A percentile compares a stretch with the other conserved stretches of the same genome.
These are phyloP conservation scores for Phocides pigmalion DNA, from an alignment of 1,140 invertebrate genomes.

Conservation along the genomic window DNA sequence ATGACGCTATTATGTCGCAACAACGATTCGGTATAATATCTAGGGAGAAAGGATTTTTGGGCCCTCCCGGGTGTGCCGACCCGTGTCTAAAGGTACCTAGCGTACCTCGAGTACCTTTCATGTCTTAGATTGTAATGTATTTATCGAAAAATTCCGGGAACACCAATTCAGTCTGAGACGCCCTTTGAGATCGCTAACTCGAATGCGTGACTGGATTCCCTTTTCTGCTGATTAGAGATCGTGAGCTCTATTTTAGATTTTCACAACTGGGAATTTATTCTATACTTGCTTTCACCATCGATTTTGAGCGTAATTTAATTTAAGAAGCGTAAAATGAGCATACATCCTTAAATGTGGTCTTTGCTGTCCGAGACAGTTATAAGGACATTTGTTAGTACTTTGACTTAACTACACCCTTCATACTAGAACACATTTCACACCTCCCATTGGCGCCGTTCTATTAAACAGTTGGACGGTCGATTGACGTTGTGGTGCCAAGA, in stretches of 20 bases:
- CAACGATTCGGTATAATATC: constrained; percentile 11
- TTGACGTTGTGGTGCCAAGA: no score
- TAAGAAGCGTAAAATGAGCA: not conserved
- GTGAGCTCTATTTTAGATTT: constrained; percentile 1
- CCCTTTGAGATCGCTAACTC: constrained; percentile 13
- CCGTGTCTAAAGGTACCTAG: constrained; percentile 23
- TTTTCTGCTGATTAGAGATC: constrained; percentile 21
- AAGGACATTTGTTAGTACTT: no score
- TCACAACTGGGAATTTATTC: not conserved
- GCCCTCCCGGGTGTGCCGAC: constrained; percentile 13
- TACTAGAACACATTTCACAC: no score
- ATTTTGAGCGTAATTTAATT: not conserved
- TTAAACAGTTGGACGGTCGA: no score
- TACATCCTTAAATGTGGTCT: no score
- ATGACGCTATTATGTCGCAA: constrained; percentile 7
- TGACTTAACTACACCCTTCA: no score
- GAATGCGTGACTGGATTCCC: constrained; percentile 22
- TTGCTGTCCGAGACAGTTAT: no score
- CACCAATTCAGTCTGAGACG: constrained; percentile 17
- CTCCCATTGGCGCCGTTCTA: no score
- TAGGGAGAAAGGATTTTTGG: constrained; percentile 31
- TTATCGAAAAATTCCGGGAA: constrained; percentile 30
- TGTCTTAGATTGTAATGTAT: constrained; percentile 30
- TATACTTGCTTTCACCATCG: not conserved
- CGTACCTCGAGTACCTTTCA: constrained; percentile 22